A percentile compares a stretch with the other conserved stretches of the same genome.
Evolutionary conservation across 1,140 invertebrate genomes (phyloP).

Genomic region (Chionoecetes opilio): DNA sequence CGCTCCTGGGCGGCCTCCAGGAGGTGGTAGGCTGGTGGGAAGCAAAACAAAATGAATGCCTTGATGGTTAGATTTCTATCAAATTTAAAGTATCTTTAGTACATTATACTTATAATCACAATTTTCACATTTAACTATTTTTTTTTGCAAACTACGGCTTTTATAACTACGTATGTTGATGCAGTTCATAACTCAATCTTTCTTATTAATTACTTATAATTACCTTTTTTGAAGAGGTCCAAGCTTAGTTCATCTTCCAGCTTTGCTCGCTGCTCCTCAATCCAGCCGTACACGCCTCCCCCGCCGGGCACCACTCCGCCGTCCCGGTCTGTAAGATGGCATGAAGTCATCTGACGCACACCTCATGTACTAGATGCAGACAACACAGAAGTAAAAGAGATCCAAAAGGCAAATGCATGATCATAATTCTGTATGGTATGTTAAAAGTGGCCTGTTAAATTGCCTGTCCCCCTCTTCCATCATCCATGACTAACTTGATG

Average conservation of each 20-base stretch:
- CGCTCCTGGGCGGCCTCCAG: conserved; percentile 67
- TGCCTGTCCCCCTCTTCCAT: no score
- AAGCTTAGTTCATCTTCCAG: conserved; percentile 66
- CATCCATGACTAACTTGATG: no score
- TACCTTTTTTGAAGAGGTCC: conserved; percentile 69
- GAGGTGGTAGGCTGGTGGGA: conserved; percentile 59
- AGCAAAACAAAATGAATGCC: background rate
- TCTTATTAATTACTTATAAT: background rate
- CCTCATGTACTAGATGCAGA: no score
- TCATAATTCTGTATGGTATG: no score
- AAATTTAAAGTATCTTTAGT: no score
- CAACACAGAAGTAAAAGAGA: no score
- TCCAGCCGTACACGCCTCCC: conserved; percentile 73
- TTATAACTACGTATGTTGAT: background rate
- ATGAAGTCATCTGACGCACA: background rate
- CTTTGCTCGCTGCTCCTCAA: conserved; percentile 71
- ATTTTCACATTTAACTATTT: no score
- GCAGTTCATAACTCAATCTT: background rate
- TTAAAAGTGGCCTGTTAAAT: no score
- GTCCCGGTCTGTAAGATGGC: conserved; percentile 51
- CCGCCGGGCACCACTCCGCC: conserved; percentile 63
- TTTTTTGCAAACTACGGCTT: no score
- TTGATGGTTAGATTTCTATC: no score
- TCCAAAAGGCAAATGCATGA: no score
- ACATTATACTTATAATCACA: no score